Conservation (phyloP, 2,888 invertebrate species). For the Plagiodera versicolora region DNA sequence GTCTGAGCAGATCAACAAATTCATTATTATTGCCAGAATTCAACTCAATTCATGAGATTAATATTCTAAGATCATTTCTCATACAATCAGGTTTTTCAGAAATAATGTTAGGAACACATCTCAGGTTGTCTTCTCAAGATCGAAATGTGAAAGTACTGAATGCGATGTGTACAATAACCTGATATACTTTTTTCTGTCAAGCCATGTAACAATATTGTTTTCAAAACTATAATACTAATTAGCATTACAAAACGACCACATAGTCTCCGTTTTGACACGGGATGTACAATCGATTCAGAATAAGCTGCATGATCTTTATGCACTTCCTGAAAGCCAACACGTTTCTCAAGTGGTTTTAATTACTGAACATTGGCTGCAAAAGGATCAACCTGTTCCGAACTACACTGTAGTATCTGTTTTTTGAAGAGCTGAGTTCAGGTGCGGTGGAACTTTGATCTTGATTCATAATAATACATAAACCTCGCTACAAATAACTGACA, state of each 20-base stretch:
- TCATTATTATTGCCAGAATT: too few relatives aligned
- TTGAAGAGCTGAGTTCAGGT: neutral
- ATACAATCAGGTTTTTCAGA: neutral
- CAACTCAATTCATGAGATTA: neutral
- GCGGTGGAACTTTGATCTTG: neutral
- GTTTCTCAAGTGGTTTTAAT: neutral
- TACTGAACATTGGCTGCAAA: neutral
- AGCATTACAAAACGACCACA: neutral
- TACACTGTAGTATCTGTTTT: neutral
- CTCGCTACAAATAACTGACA: neutral
- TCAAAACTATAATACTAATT: neutral
- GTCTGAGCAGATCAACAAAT: too few relatives aligned
- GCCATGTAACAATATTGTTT: slow-evolving; percentile 1
- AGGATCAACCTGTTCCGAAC: neutral
- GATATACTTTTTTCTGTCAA: slow-evolving; percentile 4
- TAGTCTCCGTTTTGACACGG: too few relatives aligned
- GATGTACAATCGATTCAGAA: neutral
- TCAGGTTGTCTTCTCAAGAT: neutral
- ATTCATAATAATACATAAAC: neutral
- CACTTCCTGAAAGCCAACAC: neutral
- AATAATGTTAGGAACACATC: neutral
- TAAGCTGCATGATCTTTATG: neutral
- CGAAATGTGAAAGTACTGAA: neutral
- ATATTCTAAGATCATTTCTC: neutral
- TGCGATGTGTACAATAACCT: neutral